Percentiles rank a stretch among this genome's conserved stretches.
phyloP scores from a whole-genome alignment of 2,113 vertebrate genomes.

The Parotia lawesii region DNA sequence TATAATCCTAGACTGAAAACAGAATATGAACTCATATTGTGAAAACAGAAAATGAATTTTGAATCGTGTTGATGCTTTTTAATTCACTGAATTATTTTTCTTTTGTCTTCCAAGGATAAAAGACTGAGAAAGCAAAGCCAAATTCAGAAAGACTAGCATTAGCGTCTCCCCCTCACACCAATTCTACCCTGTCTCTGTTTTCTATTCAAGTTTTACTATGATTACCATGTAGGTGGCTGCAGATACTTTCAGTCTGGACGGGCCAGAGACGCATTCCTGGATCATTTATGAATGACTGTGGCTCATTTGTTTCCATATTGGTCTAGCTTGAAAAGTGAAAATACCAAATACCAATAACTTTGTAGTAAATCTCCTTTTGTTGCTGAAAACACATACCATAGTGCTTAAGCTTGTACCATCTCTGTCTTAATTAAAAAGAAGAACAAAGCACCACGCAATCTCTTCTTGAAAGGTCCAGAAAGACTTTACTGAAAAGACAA shows the following conservation, averaged over 20 bases:
- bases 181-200: background rate
- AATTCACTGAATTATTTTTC: background rate
- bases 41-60: background rate
- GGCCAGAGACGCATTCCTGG: background rate
- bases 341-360: background rate
- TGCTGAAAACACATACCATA: background rate
- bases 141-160: background rate
- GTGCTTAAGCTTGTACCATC: background rate
- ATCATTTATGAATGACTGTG: background rate
- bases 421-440: background rate
- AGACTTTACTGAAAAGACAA: background rate
- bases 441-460: rapidly evolving
- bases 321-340: background rate
- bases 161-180: background rate
- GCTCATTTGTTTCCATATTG: background rate
- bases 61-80: background rate
- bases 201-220: background rate
- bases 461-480: background rate
- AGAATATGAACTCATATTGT: background rate
- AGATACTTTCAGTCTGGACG: background rate
- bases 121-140: background rate
- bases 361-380: background rate
- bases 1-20: background rate
- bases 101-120: background rate
- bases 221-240: background rate